phyloP scores from a whole-genome alignment of 1,140 invertebrate species.

The Solenopsis fugax region DNA sequence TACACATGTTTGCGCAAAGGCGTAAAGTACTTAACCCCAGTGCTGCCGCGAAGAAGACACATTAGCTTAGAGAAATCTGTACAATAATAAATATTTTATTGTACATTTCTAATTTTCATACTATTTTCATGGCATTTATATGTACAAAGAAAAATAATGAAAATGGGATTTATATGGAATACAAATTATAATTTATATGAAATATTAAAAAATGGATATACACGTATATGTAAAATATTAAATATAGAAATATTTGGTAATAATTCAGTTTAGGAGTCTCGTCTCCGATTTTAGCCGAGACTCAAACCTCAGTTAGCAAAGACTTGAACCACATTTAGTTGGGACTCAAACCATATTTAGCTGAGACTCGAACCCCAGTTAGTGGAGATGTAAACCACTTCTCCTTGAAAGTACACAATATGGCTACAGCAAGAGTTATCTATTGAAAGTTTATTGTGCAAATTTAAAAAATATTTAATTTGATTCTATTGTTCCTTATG shows the following conservation, averaged over 20 bases:
- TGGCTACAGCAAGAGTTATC: too few species aligned
- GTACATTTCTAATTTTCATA: not conserved
- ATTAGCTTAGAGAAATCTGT: slow-evolving; percentile 26
- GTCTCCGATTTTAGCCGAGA: too few species aligned
- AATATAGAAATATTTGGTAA: slow-evolving; percentile 15
- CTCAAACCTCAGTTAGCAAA: too few species aligned
- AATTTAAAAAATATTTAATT: not conserved
- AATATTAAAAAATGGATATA: not conserved
- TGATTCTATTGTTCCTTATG: not conserved
- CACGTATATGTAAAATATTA: not conserved
- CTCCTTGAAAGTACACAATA: too few species aligned
- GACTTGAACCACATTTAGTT: too few species aligned
- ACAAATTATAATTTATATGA: too few species aligned
- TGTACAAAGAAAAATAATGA: not conserved
- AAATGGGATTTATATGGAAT: slow-evolving; percentile 9
- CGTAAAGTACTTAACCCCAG: slow-evolving; percentile 90
- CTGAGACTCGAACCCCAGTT: too few species aligned
- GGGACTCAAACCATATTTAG: too few species aligned
- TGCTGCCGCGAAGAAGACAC: slow-evolving; percentile 41
- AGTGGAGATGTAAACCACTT: too few species aligned
- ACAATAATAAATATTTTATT: slow-evolving; percentile 16
- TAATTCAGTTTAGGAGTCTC: too few species aligned
- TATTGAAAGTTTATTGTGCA: not conserved
- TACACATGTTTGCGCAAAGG: slow-evolving; percentile 95
- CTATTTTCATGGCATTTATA: not conserved